Conservation (phyloP, 2,797 vertebrate species). For the Rhinatrema bivittatum region DNA sequence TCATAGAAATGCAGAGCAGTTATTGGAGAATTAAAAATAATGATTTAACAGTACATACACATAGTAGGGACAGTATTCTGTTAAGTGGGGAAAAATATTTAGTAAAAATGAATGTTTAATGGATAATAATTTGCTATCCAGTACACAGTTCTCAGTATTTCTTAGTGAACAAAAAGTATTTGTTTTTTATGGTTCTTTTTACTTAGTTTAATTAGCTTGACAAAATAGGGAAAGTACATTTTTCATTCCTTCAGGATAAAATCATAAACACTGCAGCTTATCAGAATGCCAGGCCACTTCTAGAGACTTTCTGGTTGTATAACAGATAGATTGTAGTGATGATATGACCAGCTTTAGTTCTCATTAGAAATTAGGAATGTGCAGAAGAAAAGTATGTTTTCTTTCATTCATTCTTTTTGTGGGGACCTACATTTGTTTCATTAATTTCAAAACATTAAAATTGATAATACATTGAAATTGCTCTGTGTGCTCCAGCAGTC, state of each 20-base stretch:
- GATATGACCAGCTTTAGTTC: constrained; percentile 12
- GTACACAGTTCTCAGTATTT: constrained; percentile 15
- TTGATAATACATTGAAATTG: no score
- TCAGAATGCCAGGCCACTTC: constrained; percentile 10
- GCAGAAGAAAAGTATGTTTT: no score
- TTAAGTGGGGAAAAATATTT: constrained; percentile 32
- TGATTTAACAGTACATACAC: no score
- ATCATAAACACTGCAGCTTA: background rate
- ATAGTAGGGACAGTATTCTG: no score
- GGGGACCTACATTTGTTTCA: no score
- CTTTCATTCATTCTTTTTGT: no score
- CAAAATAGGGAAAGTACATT: constrained; percentile 21
- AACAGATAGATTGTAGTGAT: constrained; percentile 16
- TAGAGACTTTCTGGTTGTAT: constrained; percentile 5
- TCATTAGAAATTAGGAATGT: background rate
- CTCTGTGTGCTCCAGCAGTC: no score
- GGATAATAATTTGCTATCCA: constrained; percentile 38
- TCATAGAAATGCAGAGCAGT: no score
- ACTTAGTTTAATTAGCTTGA: constrained; percentile 23
- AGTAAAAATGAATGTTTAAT: constrained; percentile 40
- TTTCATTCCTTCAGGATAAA: constrained; percentile 10
- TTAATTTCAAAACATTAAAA: no score
- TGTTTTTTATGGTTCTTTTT: constrained; percentile 4
- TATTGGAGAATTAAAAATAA: no score
- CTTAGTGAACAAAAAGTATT: constrained; percentile 15